Evolutionary conservation across 2,113 vertebrate species (phyloP).

Genomic region (Engraulis encrasicolus): DNA sequence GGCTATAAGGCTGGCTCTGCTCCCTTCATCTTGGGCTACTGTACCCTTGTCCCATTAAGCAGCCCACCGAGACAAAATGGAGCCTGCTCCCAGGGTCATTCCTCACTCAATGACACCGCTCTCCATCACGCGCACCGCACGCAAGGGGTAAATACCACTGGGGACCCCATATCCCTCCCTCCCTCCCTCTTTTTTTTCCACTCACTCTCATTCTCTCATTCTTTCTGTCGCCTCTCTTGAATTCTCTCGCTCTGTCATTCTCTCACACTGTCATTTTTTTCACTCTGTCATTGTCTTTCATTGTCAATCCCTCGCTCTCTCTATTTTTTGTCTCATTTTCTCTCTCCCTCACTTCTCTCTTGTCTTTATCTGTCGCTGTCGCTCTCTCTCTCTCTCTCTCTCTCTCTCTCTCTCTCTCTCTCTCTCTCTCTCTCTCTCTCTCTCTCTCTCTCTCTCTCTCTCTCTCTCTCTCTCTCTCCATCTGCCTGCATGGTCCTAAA

Average conservation of each 20-base stretch:
- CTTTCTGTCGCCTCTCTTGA: not conserved
- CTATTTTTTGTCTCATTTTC: too few species aligned
- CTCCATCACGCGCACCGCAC: conserved; percentile 26
- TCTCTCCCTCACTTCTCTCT: not conserved
- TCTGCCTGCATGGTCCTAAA: not conserved
- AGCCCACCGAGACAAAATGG: conserved; percentile 16
- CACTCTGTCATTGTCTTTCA: too few species aligned
- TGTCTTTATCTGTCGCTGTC: not conserved
- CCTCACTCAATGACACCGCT: conserved; percentile 21
- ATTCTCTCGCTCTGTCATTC: not conserved
- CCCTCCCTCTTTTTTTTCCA: too few species aligned
- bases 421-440: not conserved
- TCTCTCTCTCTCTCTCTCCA: not conserved
- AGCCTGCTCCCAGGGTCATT: not conserved
- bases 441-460: not conserved
- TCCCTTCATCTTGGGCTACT: conserved; percentile 4
- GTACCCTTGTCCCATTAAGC: conserved; percentile 23
- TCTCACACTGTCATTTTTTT: too few species aligned
- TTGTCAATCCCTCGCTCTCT: too few species aligned
- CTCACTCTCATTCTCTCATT: too few species aligned
- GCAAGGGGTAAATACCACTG: conserved; percentile 18
- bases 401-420: too few species aligned
- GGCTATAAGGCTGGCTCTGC: not conserved
- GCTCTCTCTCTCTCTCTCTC: too few species aligned
- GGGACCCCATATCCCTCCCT: not conserved